Conservation (phyloP, 2,797 vertebrate species). For the Clamator glandarius region DNA sequence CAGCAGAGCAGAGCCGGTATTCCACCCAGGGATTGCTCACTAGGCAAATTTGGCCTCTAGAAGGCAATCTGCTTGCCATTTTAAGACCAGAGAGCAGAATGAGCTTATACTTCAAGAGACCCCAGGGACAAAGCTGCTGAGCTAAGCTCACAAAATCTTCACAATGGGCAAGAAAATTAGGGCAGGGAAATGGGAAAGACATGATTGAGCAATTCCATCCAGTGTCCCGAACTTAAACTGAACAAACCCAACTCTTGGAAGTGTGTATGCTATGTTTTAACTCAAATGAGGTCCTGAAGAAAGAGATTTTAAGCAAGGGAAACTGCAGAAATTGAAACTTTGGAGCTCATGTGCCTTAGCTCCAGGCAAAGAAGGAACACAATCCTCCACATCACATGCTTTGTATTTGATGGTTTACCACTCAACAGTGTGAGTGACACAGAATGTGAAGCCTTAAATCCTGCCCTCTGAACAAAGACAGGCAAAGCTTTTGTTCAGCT, state of each 20-base stretch:
- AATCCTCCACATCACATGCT: not conserved
- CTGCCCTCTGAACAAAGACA: not conserved
- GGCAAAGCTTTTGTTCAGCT: not conserved
- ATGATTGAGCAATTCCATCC: not conserved
- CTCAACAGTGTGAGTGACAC: not conserved
- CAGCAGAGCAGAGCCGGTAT: not conserved
- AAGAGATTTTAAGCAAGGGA: not conserved
- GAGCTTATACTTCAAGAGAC: not conserved
- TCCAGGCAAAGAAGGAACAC: not conserved
- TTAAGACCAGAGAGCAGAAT: not conserved
- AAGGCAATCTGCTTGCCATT: not conserved
- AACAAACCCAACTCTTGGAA: not conserved
- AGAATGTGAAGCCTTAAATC: not conserved
- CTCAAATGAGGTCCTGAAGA: not conserved
- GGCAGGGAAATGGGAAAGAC: not conserved
- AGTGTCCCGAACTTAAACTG: accelerated
- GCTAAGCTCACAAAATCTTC: not conserved
- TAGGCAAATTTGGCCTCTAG: not conserved
- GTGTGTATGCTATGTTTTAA: not conserved
- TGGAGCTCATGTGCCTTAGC: not conserved
- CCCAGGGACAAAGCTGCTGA: not conserved
- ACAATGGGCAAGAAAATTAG: not conserved
- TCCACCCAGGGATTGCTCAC: not conserved
- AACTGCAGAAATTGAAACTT: not conserved
- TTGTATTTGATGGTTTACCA: not conserved